Evolutionary conservation across 2,113 vertebrate species (phyloP), one percentile per base, ranked within the genome.

Genomic region (Rattus norvegicus): DNA sequence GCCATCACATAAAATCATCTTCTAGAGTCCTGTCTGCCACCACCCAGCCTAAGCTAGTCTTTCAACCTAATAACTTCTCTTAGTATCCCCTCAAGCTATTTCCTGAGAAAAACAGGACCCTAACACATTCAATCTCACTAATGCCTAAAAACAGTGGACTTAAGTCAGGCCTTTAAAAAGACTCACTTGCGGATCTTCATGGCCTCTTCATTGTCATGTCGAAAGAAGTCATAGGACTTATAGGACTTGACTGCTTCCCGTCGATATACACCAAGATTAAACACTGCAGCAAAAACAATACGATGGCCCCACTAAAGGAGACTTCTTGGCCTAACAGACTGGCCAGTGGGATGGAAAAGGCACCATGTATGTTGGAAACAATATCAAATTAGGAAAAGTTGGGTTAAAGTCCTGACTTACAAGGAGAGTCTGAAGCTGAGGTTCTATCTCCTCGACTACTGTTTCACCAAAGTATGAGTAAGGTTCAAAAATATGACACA

Each of bases 181-280:
- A 98, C 99, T 99, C 97, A 99, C 99, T 99, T 99, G 95, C 99
- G 99, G 97, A 99, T 99, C 97, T 98, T 99, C 99, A 99, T 99
- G 97, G 99, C 99, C 95, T 99, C 99, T 67, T 99, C 98, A 9
- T 99, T 99, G 98, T 99, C 99, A 0, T 99, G 99, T 70, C 99
- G 99, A 98, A 99, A 99, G 98, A 99, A 99, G 93, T 99, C 99
- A 0, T 99, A 99, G 89, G 99, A 99, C 91, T 99, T 99, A 94
- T 99, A 99, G 6, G 99, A 98, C 96, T 99, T 99, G 88, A 99
- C 99, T 0, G 99, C 99, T 97, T 99, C 98, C 61, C 99, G 99
- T 93, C 99, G 99, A 91, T 99, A 99, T 39, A 99, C 99, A 22
- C 99, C 99, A 97, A 99, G 98, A 97, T 99, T 99, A 98, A 99